These are phyloP conservation scores for Salmo trutta DNA, from an alignment of 2,797 vertebrate species.

Conservation along the genomic window DNA sequence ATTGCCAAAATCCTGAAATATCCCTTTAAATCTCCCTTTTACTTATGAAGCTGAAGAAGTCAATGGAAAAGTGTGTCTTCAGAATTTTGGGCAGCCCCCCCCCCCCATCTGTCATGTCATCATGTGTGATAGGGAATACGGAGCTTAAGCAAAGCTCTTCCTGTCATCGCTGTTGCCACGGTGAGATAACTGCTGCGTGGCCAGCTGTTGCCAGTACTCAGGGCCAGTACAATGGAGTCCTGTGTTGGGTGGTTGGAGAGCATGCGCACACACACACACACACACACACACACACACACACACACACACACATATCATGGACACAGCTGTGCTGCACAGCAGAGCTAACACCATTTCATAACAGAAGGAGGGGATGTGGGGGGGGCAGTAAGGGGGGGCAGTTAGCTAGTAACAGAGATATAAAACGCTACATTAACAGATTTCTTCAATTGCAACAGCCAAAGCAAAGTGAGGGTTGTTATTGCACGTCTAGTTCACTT, in stretches of 20 bases:
- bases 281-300: too few relatives aligned
- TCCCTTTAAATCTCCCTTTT: background rate
- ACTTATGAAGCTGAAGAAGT: background rate
- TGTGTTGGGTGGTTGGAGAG: constrained; percentile 37
- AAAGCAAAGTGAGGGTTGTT: background rate
- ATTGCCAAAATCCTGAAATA: too few relatives aligned
- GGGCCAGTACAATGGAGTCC: constrained; percentile 55
- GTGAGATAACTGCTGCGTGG: constrained; percentile 51
- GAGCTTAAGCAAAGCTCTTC: constrained; percentile 55
- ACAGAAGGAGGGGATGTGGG: background rate
- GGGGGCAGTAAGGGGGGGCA: background rate
- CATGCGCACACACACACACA: too few relatives aligned
- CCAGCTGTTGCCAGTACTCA: constrained; percentile 66
- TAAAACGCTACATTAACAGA: background rate
- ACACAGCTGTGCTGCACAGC: constrained; percentile 53
- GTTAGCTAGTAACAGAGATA: background rate
- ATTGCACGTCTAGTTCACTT: background rate
- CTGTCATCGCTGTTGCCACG: constrained; percentile 60
- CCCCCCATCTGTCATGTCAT: constrained; percentile 54
- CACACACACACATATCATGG: background rate
- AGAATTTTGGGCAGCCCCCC: background rate
- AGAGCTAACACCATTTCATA: constrained; percentile 9
- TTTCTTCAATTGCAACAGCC: background rate
- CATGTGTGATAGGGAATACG: constrained; percentile 45
- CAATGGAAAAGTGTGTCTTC: background rate